Base-by-base conservation (phyloP, 1,140 invertebrate species). In the Eumaeus atala region DNA sequence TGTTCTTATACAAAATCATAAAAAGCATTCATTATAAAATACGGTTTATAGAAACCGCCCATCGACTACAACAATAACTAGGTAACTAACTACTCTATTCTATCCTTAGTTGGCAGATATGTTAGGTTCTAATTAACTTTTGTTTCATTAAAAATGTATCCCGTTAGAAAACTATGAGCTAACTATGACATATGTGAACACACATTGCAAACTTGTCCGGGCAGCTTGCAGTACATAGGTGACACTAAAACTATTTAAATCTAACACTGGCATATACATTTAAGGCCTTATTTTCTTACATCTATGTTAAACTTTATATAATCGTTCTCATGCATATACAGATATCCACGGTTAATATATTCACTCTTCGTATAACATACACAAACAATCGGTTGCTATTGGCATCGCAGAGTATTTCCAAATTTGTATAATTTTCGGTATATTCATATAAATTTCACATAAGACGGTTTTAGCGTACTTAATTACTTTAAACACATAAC, bases 31-130 rank as follows among this genome's bases (percentile, higher is more conserved):
- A 9, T 6, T 17, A 16, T 1, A 3, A 44, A 44, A 16, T 18
- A 44, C 1, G 9, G 3, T 10, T 37, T 9, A 9, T 17, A 17
- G 12, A 44, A 16, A 44, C 7, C 1, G 12, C n/a, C 40, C 12
- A 16, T 44, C 40, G 17, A 16, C 35, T 44, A 28, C 16, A 42
- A 42, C 36, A 36, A 37, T 37, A 38, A 12, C 12, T 37, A 51
- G 17, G 48, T 49, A 49, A 44, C 40, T 44, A 44, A 49, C 17
- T 49, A 16, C 12, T 11, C 48, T 49, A 49, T n/a, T 10, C 18
- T 49, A 28, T 34, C 7, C 10, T 49, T 34, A 34, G 48, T 49
- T 49, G 48, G 48, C 48, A 49, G 48, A 49, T 56, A 48, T 56
- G 33, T 56, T 38, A 47, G 47, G 38, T 33, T 18, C 33, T 49